Evolutionary conservation across 2,888 invertebrate genomes (phyloP).

Genomic region (Amblyjoppa fuscipennis): DNA sequence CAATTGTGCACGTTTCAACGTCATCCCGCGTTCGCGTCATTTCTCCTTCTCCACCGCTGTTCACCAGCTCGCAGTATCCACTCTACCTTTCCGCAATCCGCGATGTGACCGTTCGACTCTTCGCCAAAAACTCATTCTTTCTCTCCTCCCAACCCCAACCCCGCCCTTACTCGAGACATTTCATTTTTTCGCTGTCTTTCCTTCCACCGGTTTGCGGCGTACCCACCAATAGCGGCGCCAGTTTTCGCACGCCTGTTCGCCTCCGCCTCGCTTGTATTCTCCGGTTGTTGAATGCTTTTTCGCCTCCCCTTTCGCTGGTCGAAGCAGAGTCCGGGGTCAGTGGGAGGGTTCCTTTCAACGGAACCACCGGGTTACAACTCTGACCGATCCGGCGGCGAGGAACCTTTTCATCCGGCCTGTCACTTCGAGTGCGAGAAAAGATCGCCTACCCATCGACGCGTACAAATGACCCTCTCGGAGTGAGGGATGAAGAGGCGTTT

Average conservation of each 20-base stretch:
- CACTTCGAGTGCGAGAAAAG: conserved; percentile 45
- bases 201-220: neutral
- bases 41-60: conserved; percentile 45
- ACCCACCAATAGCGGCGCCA: conserved; percentile 4
- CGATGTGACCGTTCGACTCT: conserved; percentile 20
- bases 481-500: conserved; percentile 58
- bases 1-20: conserved; percentile 76
- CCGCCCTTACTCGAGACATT: neutral
- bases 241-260: neutral
- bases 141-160: neutral
- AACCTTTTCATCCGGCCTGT: conserved; percentile 49
- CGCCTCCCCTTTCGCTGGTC: conserved; percentile 9
- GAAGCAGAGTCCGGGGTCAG: conserved; percentile 19
- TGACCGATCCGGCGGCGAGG: neutral
- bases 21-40: conserved; percentile 67
- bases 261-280: neutral
- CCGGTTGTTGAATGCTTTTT: neutral
- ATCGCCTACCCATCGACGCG: conserved; percentile 51
- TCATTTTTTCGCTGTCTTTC: conserved; percentile 18
- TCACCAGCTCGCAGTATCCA: neutral
- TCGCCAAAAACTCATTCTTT: conserved; percentile 34
- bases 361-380: conserved; percentile 2
- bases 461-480: conserved; percentile 57
- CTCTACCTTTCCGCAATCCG: conserved; percentile 12
- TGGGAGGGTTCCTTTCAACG: conserved; percentile 12